A percentile compares a stretch with the other conserved stretches of the same genome.
Conservation (phyloP, 2,888 invertebrate species). For the Heliconius charithonia region DNA sequence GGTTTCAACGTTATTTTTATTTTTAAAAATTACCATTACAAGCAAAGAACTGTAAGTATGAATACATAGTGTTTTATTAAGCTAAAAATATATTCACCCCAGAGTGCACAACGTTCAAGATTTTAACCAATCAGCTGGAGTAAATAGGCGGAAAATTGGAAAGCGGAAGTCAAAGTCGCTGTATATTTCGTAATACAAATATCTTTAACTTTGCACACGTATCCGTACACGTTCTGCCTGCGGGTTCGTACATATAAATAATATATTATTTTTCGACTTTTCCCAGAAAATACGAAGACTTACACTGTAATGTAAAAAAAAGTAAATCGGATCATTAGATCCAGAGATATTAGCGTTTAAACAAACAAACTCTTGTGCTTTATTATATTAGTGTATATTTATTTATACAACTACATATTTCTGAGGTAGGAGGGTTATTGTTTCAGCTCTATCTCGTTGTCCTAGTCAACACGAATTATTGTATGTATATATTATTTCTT, state of each 20-base stretch:
- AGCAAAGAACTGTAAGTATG: too few species aligned
- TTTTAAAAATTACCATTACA: not conserved
- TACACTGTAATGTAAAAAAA: too few species aligned
- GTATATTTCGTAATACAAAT: constrained; percentile 2
- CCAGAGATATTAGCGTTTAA: too few species aligned
- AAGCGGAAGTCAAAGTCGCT: constrained; percentile 18
- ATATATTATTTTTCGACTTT: not conserved
- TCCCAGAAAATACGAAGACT: not conserved
- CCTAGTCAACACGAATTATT: too few species aligned
- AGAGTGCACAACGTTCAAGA: not conserved
- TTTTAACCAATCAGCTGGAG: constrained; percentile 9
- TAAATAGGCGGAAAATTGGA: constrained; percentile 19
- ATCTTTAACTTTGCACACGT: not conserved
- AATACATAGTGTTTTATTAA: not conserved
- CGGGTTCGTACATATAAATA: not conserved
- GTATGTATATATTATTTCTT: too few species aligned
- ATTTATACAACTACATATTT: too few species aligned
- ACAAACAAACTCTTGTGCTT: too few species aligned
- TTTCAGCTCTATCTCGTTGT: too few species aligned
- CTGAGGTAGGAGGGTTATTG: too few species aligned
- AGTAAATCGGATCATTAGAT: too few species aligned
- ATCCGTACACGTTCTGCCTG: not conserved
- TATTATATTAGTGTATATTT: too few species aligned
- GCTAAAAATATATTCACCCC: too few species aligned
- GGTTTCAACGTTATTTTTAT: not conserved